These are phyloP conservation scores for Aix galericulata DNA, from an alignment of 2,113 vertebrate genomes.

Conservation along the genomic window DNA sequence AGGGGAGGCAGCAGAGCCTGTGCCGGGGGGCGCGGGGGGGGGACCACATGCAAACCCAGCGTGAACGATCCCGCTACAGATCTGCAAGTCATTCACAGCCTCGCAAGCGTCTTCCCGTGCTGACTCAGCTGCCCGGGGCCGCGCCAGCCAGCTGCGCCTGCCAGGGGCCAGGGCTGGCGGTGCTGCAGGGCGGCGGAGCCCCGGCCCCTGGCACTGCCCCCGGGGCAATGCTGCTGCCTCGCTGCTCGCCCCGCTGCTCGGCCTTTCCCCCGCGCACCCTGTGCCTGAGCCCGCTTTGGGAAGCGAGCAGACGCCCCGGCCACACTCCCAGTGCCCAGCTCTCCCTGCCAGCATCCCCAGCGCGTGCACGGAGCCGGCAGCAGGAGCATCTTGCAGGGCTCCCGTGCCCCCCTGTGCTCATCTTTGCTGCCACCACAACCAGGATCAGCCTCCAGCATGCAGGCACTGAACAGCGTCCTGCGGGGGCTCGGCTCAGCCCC, in stretches of 20 bases:
- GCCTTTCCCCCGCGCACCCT: neutral
- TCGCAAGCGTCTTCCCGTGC: neutral
- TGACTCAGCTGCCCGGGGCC: constrained; percentile 6
- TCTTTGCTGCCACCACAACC: neutral
- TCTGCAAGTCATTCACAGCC: constrained; percentile 32
- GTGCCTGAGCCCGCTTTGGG: rapidly evolving
- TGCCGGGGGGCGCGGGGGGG: neutral
- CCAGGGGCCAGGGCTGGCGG: neutral
- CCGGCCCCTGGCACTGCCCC: neutral
- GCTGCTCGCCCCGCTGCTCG: neutral
- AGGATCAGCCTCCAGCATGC: neutral
- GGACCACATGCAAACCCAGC: neutral
- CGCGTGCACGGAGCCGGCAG: rapidly evolving
- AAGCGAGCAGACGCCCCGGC: rapidly evolving
- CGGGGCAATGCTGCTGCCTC: rapidly evolving
- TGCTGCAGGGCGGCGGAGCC: neutral
- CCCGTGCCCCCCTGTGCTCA: neutral
- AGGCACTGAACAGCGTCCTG: rapidly evolving
- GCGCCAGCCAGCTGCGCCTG: neutral
- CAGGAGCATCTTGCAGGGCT: neutral
- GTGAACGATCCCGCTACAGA: neutral
- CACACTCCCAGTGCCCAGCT: rapidly evolving
- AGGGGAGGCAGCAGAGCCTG: neutral
- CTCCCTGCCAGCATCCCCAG: neutral
- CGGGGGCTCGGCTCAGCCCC: neutral